A percentile compares a stretch with the other conserved stretches of the same genome.
Evolutionary conservation across 1,140 invertebrate genomes (phyloP).

Genomic region (Lordiphosa collinella): DNA sequence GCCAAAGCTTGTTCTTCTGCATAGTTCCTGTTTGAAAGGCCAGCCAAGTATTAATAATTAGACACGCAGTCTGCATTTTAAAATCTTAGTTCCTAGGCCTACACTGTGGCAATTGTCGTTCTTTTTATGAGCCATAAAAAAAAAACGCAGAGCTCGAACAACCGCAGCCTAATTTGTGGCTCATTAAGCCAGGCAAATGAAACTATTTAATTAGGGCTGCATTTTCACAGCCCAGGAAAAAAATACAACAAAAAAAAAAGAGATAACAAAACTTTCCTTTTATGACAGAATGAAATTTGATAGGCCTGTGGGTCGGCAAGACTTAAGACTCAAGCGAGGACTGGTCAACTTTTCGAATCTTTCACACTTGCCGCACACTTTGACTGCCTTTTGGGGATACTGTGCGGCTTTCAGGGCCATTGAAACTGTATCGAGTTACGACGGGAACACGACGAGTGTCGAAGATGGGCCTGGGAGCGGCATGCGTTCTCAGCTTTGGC

Average conservation of each 20-base stretch:
- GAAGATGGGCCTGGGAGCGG: slow-evolving; percentile 17
- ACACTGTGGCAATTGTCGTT: slow-evolving; percentile 65
- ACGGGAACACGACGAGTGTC: slow-evolving; percentile 39
- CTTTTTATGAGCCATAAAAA: slow-evolving; percentile 48
- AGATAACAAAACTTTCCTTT: slow-evolving; percentile 47
- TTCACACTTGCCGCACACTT: slow-evolving; percentile 77
- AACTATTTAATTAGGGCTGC: slow-evolving; percentile 64
- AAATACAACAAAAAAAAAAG: slow-evolving; percentile 13
- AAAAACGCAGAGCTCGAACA: slow-evolving; percentile 22
- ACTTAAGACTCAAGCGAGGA: slow-evolving; percentile 10
- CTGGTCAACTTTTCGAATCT: slow-evolving; percentile 52
- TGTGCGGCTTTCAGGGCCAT: slow-evolving; percentile 36
- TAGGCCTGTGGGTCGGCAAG: slow-evolving; percentile 52
- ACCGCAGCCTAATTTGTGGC: slow-evolving; percentile 56
- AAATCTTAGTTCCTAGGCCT: background rate
- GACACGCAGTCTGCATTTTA: slow-evolving; percentile 65
- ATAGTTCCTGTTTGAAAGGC: background rate
- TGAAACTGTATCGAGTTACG: slow-evolving; percentile 69
- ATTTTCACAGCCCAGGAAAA: slow-evolving; percentile 18
- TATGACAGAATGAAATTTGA: slow-evolving; percentile 44
- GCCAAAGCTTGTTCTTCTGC: too few relatives aligned
- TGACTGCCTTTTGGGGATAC: slow-evolving; percentile 17
- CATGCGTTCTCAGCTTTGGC: slow-evolving; percentile 6
- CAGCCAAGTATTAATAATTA: slow-evolving; percentile 65
- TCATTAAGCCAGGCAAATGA: slow-evolving; percentile 43